These are phyloP conservation scores for Cabera pusaria DNA, from an alignment of 2,888 invertebrate species.

Conservation along the genomic window DNA sequence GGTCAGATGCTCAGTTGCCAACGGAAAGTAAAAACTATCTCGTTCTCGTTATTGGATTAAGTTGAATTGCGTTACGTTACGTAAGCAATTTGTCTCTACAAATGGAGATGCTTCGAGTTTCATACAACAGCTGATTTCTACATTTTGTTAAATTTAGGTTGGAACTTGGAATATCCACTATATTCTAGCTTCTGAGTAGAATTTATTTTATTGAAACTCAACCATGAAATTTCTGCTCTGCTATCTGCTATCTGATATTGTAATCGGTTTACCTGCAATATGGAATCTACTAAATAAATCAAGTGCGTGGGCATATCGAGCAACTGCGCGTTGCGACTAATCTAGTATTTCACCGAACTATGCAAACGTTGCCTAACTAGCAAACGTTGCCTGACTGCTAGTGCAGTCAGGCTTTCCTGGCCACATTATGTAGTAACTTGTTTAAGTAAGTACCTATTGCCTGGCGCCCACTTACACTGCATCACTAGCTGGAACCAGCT, in stretches of 20 bases:
- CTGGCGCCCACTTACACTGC: conserved; percentile 39
- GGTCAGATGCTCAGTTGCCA: conserved; percentile 34
- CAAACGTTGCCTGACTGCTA: conserved; percentile 21
- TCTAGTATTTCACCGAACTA: conserved; percentile 65
- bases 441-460: too few relatives aligned
- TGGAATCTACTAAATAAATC: conserved; percentile 2
- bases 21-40: conserved; percentile 36
- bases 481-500: conserved; percentile 44
- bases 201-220: too few relatives aligned
- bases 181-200: too few relatives aligned
- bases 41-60: conserved; percentile 14
- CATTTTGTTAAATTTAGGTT: too few relatives aligned
- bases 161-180: too few relatives aligned
- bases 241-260: background rate
- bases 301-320: conserved; percentile 40
- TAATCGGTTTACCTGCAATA: conserved; percentile 1
- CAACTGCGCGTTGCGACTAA: conserved; percentile 57
- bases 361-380: conserved; percentile 64
- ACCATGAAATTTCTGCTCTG: too few relatives aligned
- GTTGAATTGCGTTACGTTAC: conserved; percentile 16
- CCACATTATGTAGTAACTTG: too few relatives aligned
- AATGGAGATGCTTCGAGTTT: too few relatives aligned
- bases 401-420: too few relatives aligned
- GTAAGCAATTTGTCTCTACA: background rate
- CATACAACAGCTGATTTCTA: too few relatives aligned